phyloP scores from a whole-genome alignment of 1,140 invertebrate genomes.

The Drosophila setifemur region DNA sequence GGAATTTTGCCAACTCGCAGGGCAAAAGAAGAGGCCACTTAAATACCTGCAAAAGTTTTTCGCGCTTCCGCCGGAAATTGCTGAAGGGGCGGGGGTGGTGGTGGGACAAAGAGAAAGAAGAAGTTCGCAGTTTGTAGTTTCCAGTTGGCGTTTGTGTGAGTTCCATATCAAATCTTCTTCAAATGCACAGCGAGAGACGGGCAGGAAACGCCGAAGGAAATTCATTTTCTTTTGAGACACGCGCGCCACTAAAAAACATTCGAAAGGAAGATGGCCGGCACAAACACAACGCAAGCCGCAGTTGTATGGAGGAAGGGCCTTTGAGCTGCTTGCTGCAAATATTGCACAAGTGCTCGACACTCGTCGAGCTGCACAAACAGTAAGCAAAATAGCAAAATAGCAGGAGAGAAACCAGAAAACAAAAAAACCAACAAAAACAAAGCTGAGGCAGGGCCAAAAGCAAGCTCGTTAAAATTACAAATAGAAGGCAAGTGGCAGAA shows the following conservation, averaged over 20 bases:
- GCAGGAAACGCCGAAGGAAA: slow-evolving; percentile 69
- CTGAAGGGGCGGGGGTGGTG: slow-evolving; percentile 20
- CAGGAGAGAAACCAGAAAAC: not conserved
- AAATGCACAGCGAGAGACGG: slow-evolving; percentile 58
- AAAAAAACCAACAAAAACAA: slow-evolving; percentile 6
- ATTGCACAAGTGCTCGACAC: slow-evolving; percentile 69
- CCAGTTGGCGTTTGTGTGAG: slow-evolving; percentile 1
- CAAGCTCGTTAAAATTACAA: slow-evolving; percentile 80
- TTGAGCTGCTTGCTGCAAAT: slow-evolving; percentile 58
- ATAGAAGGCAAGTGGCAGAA: slow-evolving; percentile 80
- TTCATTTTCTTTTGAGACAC: slow-evolving; percentile 64
- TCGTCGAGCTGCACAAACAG: slow-evolving; percentile 62
- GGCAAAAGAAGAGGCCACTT: slow-evolving; percentile 57
- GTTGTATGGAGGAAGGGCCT: slow-evolving; percentile 28
- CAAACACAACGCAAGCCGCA: slow-evolving; percentile 5
- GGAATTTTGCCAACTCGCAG: slow-evolving; percentile 28
- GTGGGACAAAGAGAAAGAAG: slow-evolving; percentile 1
- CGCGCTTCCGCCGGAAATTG: slow-evolving; percentile 76
- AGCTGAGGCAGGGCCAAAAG: slow-evolving; percentile 29
- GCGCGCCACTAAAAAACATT: slow-evolving; percentile 12
- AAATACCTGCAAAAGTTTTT: slow-evolving; percentile 74
- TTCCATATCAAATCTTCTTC: slow-evolving; percentile 36
- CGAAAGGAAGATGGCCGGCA: slow-evolving; percentile 46
- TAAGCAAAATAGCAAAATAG: slow-evolving; percentile 52
- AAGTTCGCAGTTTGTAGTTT: slow-evolving; percentile 15